Conservation (phyloP, 2,888 invertebrate genomes). For the Apoda limacodes region DNA sequence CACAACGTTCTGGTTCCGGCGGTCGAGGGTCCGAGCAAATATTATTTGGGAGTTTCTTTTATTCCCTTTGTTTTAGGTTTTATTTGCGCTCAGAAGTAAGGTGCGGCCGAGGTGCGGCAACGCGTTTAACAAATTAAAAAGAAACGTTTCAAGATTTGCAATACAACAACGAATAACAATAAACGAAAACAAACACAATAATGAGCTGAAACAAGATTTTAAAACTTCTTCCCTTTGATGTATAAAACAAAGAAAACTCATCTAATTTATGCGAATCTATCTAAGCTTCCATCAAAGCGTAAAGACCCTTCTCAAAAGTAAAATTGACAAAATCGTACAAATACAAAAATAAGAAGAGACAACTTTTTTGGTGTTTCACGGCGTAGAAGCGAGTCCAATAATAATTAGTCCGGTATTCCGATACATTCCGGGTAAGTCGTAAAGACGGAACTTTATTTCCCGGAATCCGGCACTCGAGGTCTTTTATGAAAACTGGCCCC, state of each 20-base stretch:
- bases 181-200: slow-evolving; percentile 32
- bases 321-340: slow-evolving; percentile 52
- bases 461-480: slow-evolving; percentile 28
- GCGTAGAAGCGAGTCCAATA: slow-evolving; percentile 33
- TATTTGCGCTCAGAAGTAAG: slow-evolving; percentile 41
- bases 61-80: slow-evolving; percentile 57
- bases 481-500: slow-evolving; percentile 48
- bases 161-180: no score
- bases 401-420: slow-evolving; percentile 41
- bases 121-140: no score
- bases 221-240: slow-evolving; percentile 42
- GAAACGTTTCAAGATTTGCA: no score
- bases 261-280: slow-evolving; percentile 45
- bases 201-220: slow-evolving; percentile 47
- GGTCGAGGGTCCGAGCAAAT: slow-evolving; percentile 45
- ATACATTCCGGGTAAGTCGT: slow-evolving; percentile 36
- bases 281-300: slow-evolving; percentile 9
- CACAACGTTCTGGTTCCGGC: slow-evolving; percentile 51
- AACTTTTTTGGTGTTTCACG: slow-evolving; percentile 21
- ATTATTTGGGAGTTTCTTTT: slow-evolving; percentile 57
- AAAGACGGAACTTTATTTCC: slow-evolving; percentile 39
- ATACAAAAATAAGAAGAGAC: slow-evolving; percentile 34
- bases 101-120: slow-evolving; percentile 22
- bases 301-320: slow-evolving; percentile 6
- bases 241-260: slow-evolving; percentile 43